Conservation (phyloP, 2,113 vertebrate species). For the Irena cyanogastra region DNA sequence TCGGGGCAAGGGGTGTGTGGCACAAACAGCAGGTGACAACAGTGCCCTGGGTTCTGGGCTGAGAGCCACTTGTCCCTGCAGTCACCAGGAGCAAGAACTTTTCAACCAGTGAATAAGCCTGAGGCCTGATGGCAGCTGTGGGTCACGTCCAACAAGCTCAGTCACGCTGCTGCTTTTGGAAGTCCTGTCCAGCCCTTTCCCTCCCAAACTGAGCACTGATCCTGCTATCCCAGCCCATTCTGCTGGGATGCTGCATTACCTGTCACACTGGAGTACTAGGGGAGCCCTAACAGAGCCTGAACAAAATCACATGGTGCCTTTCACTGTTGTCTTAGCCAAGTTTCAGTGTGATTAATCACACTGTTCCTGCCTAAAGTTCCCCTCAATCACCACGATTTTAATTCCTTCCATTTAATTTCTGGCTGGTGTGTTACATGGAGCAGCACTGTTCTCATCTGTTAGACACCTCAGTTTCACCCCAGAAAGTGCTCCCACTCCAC, state of each 20-base stretch:
- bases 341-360: conserved; percentile 32
- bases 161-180: not conserved
- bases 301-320: conserved; percentile 22
- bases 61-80: not conserved
- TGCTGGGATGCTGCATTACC: not conserved
- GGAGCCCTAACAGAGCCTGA: not conserved
- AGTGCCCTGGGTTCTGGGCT: not conserved
- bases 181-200: not conserved
- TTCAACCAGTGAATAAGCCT: accelerated
- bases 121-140: not conserved
- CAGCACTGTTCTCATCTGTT: not conserved
- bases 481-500: not conserved
- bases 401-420: conserved; percentile 13
- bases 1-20: accelerated
- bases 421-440: not conserved
- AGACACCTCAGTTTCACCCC: not conserved
- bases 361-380: not conserved
- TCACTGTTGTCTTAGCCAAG: not conserved
- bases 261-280: not conserved
- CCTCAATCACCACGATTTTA: not conserved
- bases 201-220: not conserved
- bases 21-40: not conserved
- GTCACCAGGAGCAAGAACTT: not conserved
- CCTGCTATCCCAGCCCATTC: not conserved
- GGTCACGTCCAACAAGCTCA: not conserved